Evolutionary conservation across 2,113 vertebrate genomes (phyloP), one percentile per base, ranked within the genome.

Genomic region (Phrynosoma blainvillii): DNA sequence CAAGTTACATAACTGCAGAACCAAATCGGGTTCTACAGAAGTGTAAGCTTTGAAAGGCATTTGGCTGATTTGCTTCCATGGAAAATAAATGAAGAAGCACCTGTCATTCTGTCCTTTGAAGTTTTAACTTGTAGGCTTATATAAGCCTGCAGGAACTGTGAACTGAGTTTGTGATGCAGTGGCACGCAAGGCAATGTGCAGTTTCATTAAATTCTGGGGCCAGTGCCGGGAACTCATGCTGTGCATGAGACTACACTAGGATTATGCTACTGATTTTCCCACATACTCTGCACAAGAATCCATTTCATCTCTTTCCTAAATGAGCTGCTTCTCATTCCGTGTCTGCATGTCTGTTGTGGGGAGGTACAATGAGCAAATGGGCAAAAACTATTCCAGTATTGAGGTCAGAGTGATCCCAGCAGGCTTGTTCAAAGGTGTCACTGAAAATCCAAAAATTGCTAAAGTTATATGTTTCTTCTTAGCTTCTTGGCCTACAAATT

Each of bases 201-300:
- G 25, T 88, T 88, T 78, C 62, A 83, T 78, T 70, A 78, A 30
- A 54, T 52, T 78, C 80, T 68, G 32, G 62, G 42, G 73, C 30
- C 59, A 11, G 14, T 77, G 59, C 70, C 54, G 25, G 16, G 27
- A 36, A 40, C 71, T 76, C 86, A 42, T 7, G 71, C 54, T 87
- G 56, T 65, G 71, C 56, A 52, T 18, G 23, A 77, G 36, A 36
- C 65, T 84, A 32, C 71, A 47, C 11, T 80, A 56, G 66, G 66
- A 56, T 87, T 87, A 42, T 74, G 52, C 56, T 73, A 23, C 23
- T 32, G 14, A 82, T 82, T 87, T 82, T 70, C 71, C 36, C 36
- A 73, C 68, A 62, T 88, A 25, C 74, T 76, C 30, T 52, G 23
- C 73, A 78, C 59, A 77, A 84, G 62, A 84, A 79, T 70, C 23